Conservation (phyloP, 2,888 invertebrate species). For the Eudemis profundana region DNA sequence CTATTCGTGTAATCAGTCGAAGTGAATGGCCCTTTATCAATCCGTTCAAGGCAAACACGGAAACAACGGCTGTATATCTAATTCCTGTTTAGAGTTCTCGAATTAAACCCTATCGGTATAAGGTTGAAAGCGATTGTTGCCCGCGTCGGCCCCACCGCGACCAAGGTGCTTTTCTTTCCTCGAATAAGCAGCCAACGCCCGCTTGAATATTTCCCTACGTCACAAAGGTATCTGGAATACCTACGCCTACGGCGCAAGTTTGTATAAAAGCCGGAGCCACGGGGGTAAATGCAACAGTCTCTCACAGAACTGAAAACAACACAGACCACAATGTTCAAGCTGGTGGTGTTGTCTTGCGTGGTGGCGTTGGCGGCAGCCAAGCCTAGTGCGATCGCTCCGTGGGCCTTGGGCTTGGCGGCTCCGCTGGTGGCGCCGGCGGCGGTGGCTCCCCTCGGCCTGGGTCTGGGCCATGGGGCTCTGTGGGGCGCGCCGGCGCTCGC, state of each 20-base stretch:
- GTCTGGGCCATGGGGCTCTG: slow-evolving; percentile 51
- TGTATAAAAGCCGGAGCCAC: slow-evolving; percentile 72
- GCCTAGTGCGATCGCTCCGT: slow-evolving; percentile 62
- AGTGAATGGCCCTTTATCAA: slow-evolving; percentile 72
- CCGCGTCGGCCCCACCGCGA: slow-evolving; percentile 50
- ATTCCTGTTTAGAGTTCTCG: slow-evolving; percentile 53
- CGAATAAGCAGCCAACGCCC: slow-evolving; percentile 66
- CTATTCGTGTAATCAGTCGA: slow-evolving; percentile 35
- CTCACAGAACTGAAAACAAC: slow-evolving; percentile 70
- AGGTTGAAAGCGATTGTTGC: slow-evolving; percentile 54
- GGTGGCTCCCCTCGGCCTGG: slow-evolving; percentile 51
- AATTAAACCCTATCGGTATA: slow-evolving; percentile 57
- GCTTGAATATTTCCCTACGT: slow-evolving; percentile 69
- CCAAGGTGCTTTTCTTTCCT: slow-evolving; percentile 65
- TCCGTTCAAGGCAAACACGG: slow-evolving; percentile 75
- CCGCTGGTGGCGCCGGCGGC: slow-evolving; percentile 56
- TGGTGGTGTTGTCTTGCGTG: slow-evolving; percentile 87
- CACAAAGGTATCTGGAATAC: slow-evolving; percentile 75
- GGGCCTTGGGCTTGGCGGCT: slow-evolving; percentile 53
- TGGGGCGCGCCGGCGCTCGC: slow-evolving; percentile 62
- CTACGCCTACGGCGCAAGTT: slow-evolving; percentile 67
- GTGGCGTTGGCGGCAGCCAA: slow-evolving; percentile 84
- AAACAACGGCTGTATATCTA: slow-evolving; percentile 52
- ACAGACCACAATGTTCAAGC: slow-evolving; percentile 84
- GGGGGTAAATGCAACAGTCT: slow-evolving; percentile 69